These are phyloP conservation scores for Leptatherina wallacei DNA, from an alignment of 2,797 vertebrate species.

Conservation along the genomic window DNA sequence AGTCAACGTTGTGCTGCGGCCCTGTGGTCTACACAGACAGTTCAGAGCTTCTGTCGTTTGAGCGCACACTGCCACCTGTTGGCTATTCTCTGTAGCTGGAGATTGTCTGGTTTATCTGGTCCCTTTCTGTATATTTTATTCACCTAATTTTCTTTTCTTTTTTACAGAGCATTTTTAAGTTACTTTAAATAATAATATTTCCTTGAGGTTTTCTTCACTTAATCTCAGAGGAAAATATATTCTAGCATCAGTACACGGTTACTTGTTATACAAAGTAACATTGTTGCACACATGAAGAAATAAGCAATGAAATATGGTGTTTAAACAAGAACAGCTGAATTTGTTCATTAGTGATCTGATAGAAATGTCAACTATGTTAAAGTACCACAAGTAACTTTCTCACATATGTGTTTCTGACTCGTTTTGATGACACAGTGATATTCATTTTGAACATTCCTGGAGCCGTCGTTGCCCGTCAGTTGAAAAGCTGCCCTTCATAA, in stretches of 20 bases:
- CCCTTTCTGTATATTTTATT: not conserved
- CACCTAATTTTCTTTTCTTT: not conserved
- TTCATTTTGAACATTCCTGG: no score
- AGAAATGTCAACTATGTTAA: no score
- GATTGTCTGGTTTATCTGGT: not conserved
- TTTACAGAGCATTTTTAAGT: no score
- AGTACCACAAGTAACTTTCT: no score
- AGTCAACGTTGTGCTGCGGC: not conserved
- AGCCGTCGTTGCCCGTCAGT: no score
- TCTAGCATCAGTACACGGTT: not conserved
- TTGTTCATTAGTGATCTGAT: not conserved
- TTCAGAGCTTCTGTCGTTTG: not conserved
- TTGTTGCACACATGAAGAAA: not conserved
- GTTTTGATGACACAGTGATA: no score
- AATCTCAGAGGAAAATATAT: no score
- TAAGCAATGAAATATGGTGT: not conserved
- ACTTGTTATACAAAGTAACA: not conserved
- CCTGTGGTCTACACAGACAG: not conserved
- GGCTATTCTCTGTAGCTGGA: conserved; percentile 38
- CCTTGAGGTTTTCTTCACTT: not conserved
- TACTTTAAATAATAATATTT: no score
- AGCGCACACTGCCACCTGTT: conserved; percentile 54
- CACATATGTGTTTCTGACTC: no score
- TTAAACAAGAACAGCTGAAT: no score
- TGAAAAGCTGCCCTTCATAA: no score